A percentile compares a stretch with the other conserved stretches of the same genome.
Conservation (phyloP, 2,797 vertebrate genomes). For the Danio kyathit region DNA sequence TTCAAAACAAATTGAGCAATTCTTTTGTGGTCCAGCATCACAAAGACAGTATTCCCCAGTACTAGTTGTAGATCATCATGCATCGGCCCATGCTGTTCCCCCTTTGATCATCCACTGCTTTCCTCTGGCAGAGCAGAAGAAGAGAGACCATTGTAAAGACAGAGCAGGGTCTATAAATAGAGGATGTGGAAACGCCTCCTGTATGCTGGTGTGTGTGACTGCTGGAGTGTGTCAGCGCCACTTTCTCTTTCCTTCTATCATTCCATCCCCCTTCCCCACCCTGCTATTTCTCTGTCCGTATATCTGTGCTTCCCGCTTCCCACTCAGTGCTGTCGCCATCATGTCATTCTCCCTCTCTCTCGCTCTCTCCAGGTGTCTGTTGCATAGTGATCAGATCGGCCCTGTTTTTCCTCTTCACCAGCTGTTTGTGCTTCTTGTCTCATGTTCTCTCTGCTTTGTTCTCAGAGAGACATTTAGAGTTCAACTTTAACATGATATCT, state of each 20-base stretch:
- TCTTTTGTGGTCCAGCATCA: no score
- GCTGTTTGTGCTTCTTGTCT: conserved; percentile 39
- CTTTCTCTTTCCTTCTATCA: conserved; percentile 36
- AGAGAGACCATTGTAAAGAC: conserved; percentile 66
- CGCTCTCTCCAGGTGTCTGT: conserved; percentile 14
- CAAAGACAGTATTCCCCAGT: no score
- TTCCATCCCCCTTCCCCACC: conserved; percentile 22
- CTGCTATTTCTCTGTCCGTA: conserved; percentile 41
- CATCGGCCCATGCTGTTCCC: background rate
- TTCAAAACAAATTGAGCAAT: no score
- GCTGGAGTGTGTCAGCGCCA: conserved; percentile 57
- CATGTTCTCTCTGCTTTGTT: conserved; percentile 41
- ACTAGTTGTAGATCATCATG: no score
- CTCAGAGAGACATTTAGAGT: conserved; percentile 23
- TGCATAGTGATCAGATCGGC: conserved; percentile 25
- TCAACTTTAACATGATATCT: conserved; percentile 33
- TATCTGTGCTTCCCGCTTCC: conserved; percentile 22
- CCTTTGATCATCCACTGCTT: background rate
- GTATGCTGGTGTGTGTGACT: conserved; percentile 53
- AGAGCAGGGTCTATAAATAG: conserved; percentile 79
- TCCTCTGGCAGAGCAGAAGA: conserved; percentile 60
- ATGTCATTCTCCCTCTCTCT: conserved; percentile 23
- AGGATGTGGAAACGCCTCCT: conserved; percentile 72
- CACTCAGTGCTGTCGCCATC: conserved; percentile 33
- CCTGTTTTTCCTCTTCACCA: conserved; percentile 31